phyloP scores from a whole-genome alignment of 2,888 invertebrate genomes.

The Augochlorella aurata region DNA sequence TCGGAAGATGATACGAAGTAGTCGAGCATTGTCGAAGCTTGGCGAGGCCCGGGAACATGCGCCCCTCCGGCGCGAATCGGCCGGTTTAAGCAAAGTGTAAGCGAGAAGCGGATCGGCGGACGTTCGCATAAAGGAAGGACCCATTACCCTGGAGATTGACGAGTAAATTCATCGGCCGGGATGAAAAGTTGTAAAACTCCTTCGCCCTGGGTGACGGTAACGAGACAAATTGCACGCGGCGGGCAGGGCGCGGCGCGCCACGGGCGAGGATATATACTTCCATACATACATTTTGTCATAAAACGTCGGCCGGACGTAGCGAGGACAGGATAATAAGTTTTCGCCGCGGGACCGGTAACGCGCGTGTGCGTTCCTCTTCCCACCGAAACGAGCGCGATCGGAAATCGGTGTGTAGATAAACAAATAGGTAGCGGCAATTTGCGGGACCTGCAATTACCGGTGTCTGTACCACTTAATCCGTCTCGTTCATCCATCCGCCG shows the following conservation, averaged over 20 bases:
- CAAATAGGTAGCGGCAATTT: conserved; percentile 4
- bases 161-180: background rate
- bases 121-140: background rate
- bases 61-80: background rate
- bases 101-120: background rate
- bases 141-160: background rate
- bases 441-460: conserved; percentile 6
- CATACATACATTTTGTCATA: background rate
- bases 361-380: background rate
- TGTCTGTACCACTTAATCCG: background rate
- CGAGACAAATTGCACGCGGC: background rate
- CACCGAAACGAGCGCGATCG: background rate
- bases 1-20: background rate
- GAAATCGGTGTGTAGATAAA: background rate
- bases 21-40: no score
- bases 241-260: background rate
- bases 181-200: background rate
- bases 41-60: no score
- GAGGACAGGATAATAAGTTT: conserved; percentile 28
- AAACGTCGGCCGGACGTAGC: background rate
- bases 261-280: background rate
- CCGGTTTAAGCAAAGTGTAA: background rate
- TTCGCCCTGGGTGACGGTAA: background rate
- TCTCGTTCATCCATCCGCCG: background rate
- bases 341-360: background rate